phyloP scores from a whole-genome alignment of 2,888 invertebrate species.

The Plebejus melissa region DNA sequence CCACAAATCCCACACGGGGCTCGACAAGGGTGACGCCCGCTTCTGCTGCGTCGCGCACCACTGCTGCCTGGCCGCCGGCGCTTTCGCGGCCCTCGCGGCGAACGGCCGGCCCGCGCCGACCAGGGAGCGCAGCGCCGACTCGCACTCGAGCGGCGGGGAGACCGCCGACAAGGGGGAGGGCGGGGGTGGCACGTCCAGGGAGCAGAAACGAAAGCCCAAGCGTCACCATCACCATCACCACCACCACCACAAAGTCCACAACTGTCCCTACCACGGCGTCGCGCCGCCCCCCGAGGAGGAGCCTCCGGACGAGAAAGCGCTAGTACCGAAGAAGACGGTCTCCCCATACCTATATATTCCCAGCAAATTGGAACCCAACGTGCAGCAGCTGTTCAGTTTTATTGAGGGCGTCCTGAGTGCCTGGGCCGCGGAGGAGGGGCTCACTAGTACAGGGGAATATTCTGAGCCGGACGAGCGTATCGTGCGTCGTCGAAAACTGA shows the following conservation, averaged over 20 bases:
- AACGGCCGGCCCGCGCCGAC: constrained; percentile 61
- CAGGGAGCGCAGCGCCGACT: constrained; percentile 66
- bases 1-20: constrained; percentile 68
- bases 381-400: constrained; percentile 89
- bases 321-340: constrained; percentile 67
- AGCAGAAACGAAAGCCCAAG: constrained; percentile 58
- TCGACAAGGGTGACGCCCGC: constrained; percentile 63
- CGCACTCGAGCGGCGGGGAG: constrained; percentile 73
- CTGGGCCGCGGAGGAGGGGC: constrained; percentile 86
- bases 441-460: constrained; percentile 85
- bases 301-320: constrained; percentile 53
- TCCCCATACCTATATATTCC: constrained; percentile 75
- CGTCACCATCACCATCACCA: constrained; percentile 69
- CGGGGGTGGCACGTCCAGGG: constrained; percentile 50
- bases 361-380: constrained; percentile 84
- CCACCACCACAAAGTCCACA: constrained; percentile 63
- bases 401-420: constrained; percentile 89
- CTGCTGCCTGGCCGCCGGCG: constrained; percentile 69
- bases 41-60: constrained; percentile 75
- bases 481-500: constrained; percentile 78
- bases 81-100: constrained; percentile 60
- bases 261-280: constrained; percentile 68
- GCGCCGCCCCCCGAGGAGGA: constrained; percentile 58
- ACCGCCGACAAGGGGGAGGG: constrained; percentile 63
- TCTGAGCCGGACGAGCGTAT: constrained; percentile 86